A percentile compares a stretch with the other conserved stretches of the same genome.
These are phyloP conservation scores for Nannobrachium achirus DNA, from an alignment of 2,113 vertebrate species.

Conservation along the genomic window DNA sequence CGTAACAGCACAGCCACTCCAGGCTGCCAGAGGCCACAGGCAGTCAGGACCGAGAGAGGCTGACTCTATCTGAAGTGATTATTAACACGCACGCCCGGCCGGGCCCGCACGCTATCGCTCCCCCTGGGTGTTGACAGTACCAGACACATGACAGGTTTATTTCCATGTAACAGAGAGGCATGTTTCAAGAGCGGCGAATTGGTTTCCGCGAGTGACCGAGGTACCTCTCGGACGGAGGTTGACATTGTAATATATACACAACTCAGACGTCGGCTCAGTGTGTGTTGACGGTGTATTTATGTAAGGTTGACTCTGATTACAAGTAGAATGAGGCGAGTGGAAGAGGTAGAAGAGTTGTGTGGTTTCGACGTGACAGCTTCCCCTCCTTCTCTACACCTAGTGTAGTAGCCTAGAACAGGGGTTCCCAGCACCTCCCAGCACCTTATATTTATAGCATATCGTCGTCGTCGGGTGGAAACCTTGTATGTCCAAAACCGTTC, in stretches of 20 bases:
- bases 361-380: constrained; percentile 1
- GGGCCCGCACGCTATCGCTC: constrained; percentile 47
- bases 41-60: constrained; percentile 45
- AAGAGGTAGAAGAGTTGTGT: neutral
- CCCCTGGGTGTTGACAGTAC: constrained; percentile 55
- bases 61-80: constrained; percentile 58
- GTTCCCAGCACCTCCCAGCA: too few species aligned
- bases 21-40: constrained; percentile 32
- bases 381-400: neutral
- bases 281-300: constrained; percentile 10
- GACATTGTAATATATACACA: constrained; percentile 5
- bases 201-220: too few species aligned
- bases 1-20: constrained; percentile 66
- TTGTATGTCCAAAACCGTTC: too few species aligned
- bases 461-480: too few species aligned
- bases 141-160: constrained; percentile 45
- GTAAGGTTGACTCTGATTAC: neutral
- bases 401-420: too few species aligned
- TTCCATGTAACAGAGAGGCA: constrained; percentile 34
- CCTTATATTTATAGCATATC: too few species aligned
- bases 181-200: too few species aligned
- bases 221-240: constrained; percentile 16
- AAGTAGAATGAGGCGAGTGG: neutral
- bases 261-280: too few species aligned
- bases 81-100: constrained; percentile 47